Percentiles rank a stretch among this genome's conserved stretches.
Conservation (phyloP, 2,797 vertebrate species). For the Chrysocyon brachyurus region DNA sequence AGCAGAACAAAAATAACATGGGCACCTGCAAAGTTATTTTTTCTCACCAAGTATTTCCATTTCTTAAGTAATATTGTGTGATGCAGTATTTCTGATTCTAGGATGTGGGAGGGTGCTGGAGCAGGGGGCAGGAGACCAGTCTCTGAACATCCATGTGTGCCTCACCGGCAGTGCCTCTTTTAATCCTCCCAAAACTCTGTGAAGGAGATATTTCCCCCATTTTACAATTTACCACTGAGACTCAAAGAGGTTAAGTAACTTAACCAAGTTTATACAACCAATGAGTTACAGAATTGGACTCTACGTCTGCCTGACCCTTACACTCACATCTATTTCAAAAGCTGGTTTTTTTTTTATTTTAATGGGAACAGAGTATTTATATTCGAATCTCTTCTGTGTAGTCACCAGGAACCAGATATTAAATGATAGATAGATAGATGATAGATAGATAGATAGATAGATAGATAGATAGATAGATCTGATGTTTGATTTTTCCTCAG, state of each 20-base stretch:
- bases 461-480: not conserved
- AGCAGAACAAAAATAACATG: slow-evolving; percentile 69
- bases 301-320: not conserved
- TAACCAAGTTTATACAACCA: not conserved
- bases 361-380: not conserved
- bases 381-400: not conserved
- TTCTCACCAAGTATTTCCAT: slow-evolving; percentile 63
- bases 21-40: slow-evolving; percentile 43
- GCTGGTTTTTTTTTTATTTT: not conserved
- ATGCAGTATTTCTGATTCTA: not conserved
- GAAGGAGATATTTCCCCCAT: not conserved
- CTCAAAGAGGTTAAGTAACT: not conserved
- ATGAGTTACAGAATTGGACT: not conserved
- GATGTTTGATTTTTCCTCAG: not conserved
- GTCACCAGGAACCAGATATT: not conserved
- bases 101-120: not conserved
- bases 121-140: not conserved
- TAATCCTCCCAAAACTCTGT: not conserved
- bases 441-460: not conserved
- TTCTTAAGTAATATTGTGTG: slow-evolving; percentile 65
- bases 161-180: not conserved
- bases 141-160: not conserved
- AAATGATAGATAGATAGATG: not conserved
- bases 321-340: not conserved
- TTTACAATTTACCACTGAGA: not conserved